Evolutionary conservation across 2,888 invertebrate species (phyloP), one percentile per base, ranked within the genome.

Genomic region (Oxycera nigricornis): DNA sequence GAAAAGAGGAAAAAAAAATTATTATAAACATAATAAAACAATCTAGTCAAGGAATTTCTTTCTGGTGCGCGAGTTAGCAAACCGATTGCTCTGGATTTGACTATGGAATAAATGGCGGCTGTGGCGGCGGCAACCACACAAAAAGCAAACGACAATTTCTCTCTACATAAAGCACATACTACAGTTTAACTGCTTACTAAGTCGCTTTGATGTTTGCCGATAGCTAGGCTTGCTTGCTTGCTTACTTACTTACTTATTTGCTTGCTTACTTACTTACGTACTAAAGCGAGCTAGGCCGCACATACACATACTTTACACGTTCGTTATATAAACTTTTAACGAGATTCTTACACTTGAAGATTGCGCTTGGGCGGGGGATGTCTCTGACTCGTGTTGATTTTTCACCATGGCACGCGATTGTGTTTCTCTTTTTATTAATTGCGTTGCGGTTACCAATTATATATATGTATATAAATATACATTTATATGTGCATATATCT

Each of bases 311-410:
- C 55, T n/a, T 55, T 17, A 22, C 17, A 55, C 55, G 24, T 24
- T 55, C 22, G 24, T 55, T 55, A 55, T 55, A 55, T 55, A 55
- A 55, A 55, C 55, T 55, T 55, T 55, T 55, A 55, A 55, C 55
- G 55, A 55, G 55, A 55, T 55, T 55, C 55, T 6, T 24, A 24
- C 55, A 55, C 55, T 24, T 24, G 3, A 22, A 9, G 55, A 55
- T 55, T 46, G 20, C 11, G 22, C 24, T 6, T 55, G 55, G 11
- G 24, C 24, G 22, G 55, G 55, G 55, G 55, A 55, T 55, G 24
- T 11, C 46, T n/a, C 14, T 46, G 17, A 17, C 46, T 46, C 17
- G 46, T 46, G 11, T 35, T 35, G 11, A 17, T 46, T 46, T 46
- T 46, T 11, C 46, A n/a, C 6, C n/a, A 46, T 46, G 3, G 46